phyloP scores from a whole-genome alignment of 2,888 invertebrate genomes.

The Pandemis corylana region DNA sequence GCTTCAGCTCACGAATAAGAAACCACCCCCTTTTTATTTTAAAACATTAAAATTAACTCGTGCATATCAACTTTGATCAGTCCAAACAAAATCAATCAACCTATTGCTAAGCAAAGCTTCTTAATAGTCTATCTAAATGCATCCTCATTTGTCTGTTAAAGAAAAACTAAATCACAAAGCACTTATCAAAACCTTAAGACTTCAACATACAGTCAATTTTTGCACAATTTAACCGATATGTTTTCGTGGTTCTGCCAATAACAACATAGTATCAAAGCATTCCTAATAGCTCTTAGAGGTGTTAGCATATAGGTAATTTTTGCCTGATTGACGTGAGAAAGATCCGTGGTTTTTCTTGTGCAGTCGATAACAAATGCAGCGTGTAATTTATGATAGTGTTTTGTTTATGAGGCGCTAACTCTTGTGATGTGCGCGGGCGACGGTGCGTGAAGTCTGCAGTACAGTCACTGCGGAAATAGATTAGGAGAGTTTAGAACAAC shows the following conservation, averaged over 20 bases:
- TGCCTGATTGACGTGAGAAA: not conserved
- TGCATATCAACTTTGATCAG: slow-evolving; percentile 7
- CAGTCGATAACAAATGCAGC: slow-evolving; percentile 52
- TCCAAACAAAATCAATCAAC: slow-evolving; percentile 35
- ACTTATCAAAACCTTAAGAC: not conserved
- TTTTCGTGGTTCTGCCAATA: not conserved
- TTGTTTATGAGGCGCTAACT: slow-evolving; percentile 60
- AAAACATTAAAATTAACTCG: not conserved
- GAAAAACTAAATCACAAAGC: slow-evolving; percentile 2
- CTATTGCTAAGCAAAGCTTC: slow-evolving; percentile 14
- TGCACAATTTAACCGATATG: not conserved
- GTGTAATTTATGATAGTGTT: slow-evolving; percentile 58
- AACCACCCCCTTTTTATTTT: not conserved
- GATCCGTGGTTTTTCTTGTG: slow-evolving; percentile 11
- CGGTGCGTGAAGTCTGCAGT: slow-evolving; percentile 49
- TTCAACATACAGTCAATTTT: not conserved
- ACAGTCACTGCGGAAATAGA: slow-evolving; percentile 37
- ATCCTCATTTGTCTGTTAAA: slow-evolving; percentile 24
- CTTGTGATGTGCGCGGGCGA: slow-evolving; percentile 46
- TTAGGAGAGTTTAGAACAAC: slow-evolving; percentile 5
- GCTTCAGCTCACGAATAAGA: too few species aligned
- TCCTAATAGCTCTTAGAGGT: not conserved
- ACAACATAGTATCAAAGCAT: not conserved
- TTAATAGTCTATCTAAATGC: slow-evolving; percentile 35
- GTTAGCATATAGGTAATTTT: not conserved